phyloP scores from a whole-genome alignment of 1,140 invertebrate genomes.

The Myzus persicae region DNA sequence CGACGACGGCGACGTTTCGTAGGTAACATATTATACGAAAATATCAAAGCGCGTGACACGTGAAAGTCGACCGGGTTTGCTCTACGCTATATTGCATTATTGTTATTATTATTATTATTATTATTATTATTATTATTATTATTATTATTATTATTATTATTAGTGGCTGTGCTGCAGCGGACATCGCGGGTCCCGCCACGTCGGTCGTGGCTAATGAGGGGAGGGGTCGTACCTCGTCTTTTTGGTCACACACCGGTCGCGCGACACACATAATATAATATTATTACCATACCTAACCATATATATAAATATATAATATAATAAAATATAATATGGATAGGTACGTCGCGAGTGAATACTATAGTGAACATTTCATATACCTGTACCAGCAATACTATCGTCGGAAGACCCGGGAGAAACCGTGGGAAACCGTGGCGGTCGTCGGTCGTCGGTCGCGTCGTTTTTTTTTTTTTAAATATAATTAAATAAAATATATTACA shows the following conservation, averaged over 20 bases:
- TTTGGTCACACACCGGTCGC: conserved; percentile 21
- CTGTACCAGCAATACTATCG: not conserved
- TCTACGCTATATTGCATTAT: not conserved
- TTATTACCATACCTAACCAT: not conserved
- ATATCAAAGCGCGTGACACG: not conserved
- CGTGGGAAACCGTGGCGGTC: not conserved
- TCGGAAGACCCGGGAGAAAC: not conserved
- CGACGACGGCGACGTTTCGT: too few relatives aligned
- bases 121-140: conserved; percentile 9
- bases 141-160: conserved; percentile 14
- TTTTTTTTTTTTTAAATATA: not conserved
- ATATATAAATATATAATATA: not conserved
- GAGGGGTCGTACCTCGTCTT: not conserved
- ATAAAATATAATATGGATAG: not conserved
- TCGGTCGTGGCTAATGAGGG: not conserved
- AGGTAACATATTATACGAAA: not conserved
- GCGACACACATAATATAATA: not conserved
- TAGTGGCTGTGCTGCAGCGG: not conserved
- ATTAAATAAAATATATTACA: not conserved
- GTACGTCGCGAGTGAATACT: not conserved
- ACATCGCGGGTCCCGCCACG: not conserved
- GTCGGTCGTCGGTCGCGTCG: not conserved
- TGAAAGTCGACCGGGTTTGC: not conserved
- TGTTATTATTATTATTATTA: conserved; percentile 3
- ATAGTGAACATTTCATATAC: too few relatives aligned